These are phyloP conservation scores for Drosophila tsacasi DNA, from an alignment of 1,140 invertebrate genomes.

Conservation along the genomic window DNA sequence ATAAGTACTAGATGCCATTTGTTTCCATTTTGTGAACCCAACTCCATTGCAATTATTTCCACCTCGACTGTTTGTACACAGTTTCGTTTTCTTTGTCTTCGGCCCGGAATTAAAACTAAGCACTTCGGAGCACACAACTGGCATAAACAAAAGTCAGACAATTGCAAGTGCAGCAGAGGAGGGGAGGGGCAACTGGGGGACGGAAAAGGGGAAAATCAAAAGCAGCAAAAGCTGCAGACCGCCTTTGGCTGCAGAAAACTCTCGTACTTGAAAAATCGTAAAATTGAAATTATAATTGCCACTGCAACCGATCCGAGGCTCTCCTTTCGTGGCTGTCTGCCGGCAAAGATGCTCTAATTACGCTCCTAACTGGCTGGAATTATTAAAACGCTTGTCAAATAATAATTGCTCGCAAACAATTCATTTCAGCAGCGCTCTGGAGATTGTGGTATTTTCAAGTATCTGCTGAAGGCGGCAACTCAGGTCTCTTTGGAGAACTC, in stretches of 20 bases:
- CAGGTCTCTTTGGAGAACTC: not conserved
- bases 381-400: constrained; percentile 78
- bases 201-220: not conserved
- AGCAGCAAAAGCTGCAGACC: constrained; percentile 20
- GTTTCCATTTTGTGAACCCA: constrained; percentile 10
- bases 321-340: constrained; percentile 18
- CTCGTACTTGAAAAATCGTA: constrained; percentile 75
- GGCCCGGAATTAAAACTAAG: constrained; percentile 71
- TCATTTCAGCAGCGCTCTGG: constrained; percentile 35
- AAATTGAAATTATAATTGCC: constrained; percentile 82
- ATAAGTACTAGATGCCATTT: not conserved
- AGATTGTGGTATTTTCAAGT: constrained; percentile 23
- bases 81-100: constrained; percentile 61
- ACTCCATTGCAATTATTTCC: constrained; percentile 9
- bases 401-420: constrained; percentile 73
- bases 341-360: constrained; percentile 72
- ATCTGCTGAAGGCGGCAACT: not conserved
- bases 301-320: constrained; percentile 71
- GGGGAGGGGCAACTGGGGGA: not conserved
- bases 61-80: constrained; percentile 30
- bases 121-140: constrained; percentile 73
- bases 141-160: constrained; percentile 64
- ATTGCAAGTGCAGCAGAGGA: constrained; percentile 6
- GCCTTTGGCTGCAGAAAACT: constrained; percentile 36
- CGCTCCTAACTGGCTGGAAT: constrained; percentile 70